A percentile compares a stretch with the other conserved stretches of the same genome.
These are phyloP conservation scores for Argya squamiceps DNA, from an alignment of 2,797 vertebrate genomes.

Conservation along the genomic window DNA sequence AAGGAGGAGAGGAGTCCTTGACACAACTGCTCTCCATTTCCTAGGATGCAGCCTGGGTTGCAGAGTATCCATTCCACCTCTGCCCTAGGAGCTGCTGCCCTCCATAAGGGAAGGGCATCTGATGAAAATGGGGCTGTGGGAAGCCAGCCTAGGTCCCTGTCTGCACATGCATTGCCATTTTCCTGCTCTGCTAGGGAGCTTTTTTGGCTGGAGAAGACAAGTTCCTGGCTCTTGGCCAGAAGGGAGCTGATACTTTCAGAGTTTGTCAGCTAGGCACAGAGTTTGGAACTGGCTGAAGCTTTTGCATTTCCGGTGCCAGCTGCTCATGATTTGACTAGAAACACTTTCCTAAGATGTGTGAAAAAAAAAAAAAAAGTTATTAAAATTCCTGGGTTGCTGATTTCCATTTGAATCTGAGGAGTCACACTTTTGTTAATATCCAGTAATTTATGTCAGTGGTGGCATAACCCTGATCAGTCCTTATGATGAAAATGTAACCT, in stretches of 20 bases:
- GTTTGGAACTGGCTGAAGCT: slow-evolving; percentile 15
- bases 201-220: background rate
- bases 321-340: slow-evolving; percentile 31
- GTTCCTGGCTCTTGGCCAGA: slow-evolving; percentile 23
- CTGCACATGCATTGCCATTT: background rate
- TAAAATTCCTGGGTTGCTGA: slow-evolving; percentile 52
- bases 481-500: slow-evolving; percentile 38
- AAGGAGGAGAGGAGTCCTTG: background rate
- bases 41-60: background rate
- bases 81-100: background rate
- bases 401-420: slow-evolving; percentile 56
- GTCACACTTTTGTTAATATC: slow-evolving; percentile 41
- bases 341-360: slow-evolving; percentile 45
- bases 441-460: slow-evolving; percentile 24
- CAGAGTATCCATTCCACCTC: background rate
- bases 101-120: background rate
- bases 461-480: background rate
- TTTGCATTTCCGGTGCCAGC: slow-evolving; percentile 16
- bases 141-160: background rate
- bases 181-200: background rate
- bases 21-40: background rate
- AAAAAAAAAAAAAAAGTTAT: slow-evolving; percentile 58
- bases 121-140: background rate
- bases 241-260: slow-evolving; percentile 16
- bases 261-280: background rate